Evolutionary conservation across 2,797 vertebrate species (phyloP).

Genomic region (Hybognathus amarus): DNA sequence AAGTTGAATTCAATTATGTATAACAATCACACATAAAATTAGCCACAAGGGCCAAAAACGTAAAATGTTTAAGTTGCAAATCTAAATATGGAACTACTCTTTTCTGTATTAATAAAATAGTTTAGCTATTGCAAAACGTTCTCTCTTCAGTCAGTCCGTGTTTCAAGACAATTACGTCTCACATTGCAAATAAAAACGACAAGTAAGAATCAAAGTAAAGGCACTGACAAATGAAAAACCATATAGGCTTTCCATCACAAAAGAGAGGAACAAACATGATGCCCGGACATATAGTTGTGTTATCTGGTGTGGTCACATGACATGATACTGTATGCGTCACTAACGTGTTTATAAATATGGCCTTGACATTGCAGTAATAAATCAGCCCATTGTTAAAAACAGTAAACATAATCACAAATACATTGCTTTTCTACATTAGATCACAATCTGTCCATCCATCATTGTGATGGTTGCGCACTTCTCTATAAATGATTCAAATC

Average conservation of each 20-base stretch:
- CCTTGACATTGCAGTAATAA: slow-evolving; percentile 22
- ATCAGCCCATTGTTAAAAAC: slow-evolving; percentile 28
- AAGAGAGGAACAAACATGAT: slow-evolving; percentile 33
- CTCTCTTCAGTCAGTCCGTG: slow-evolving; percentile 40
- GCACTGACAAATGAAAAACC: slow-evolving; percentile 69
- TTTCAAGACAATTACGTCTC: slow-evolving; percentile 16
- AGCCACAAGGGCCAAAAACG: neutral
- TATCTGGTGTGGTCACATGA: neutral
- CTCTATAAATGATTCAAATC: neutral
- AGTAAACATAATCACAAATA: slow-evolving; percentile 29
- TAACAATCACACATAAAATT: neutral
- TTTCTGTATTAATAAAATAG: neutral
- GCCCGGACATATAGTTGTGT: neutral
- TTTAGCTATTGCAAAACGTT: slow-evolving; percentile 1
- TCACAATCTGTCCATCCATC: slow-evolving; percentile 7
- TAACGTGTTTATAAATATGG: neutral
- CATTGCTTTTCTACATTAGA: neutral
- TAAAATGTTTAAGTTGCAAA: neutral
- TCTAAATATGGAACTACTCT: neutral
- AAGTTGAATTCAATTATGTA: neutral
- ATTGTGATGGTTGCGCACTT: neutral
- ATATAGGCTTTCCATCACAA: slow-evolving; percentile 34
- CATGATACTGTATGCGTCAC: neutral
- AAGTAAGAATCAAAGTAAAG: slow-evolving; percentile 65
- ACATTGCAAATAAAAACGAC: slow-evolving; percentile 11